These are phyloP conservation scores for Agrypnia vestita DNA, from an alignment of 1,140 invertebrate species.

Conservation along the genomic window DNA sequence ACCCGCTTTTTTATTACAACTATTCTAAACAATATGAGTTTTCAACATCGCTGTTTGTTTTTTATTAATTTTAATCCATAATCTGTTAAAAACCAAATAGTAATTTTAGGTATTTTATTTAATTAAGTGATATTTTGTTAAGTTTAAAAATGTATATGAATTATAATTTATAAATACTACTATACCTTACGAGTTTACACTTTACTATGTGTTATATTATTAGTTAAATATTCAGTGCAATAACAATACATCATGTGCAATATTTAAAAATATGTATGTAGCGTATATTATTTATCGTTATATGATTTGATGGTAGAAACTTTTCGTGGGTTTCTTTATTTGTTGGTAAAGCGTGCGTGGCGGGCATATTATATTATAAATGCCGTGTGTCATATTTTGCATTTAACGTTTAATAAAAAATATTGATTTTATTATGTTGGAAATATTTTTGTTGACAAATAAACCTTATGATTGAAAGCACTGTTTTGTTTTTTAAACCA, in stretches of 20 bases:
- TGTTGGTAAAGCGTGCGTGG: too few species aligned
- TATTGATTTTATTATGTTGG: conserved; percentile 15
- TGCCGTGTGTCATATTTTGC: neutral
- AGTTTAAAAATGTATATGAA: conserved; percentile 27
- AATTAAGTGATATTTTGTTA: conserved; percentile 23
- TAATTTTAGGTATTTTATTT: neutral
- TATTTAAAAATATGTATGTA: conserved; percentile 2
- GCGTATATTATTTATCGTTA: neutral
- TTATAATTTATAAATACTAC: neutral
- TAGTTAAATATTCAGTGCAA: conserved; percentile 1
- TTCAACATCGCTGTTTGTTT: too few species aligned
- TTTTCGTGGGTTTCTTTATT: too few species aligned
- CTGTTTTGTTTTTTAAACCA: neutral
- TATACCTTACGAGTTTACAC: neutral
- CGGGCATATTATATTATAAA: too few species aligned
- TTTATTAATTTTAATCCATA: too few species aligned
- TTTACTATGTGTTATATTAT: neutral
- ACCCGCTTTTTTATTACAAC: too few species aligned
- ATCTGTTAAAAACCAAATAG: too few species aligned
- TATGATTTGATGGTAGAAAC: too few species aligned
- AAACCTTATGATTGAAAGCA: conserved; percentile 12
- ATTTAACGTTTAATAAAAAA: conserved; percentile 4
- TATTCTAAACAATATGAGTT: too few species aligned
- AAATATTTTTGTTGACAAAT: conserved; percentile 25
- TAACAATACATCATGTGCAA: conserved; percentile 2